Percentiles rank a stretch among this genome's conserved stretches.
Evolutionary conservation across 92 coral and sea anemone species (phyloP).

Genomic region (Micromussa lordhowensis): DNA sequence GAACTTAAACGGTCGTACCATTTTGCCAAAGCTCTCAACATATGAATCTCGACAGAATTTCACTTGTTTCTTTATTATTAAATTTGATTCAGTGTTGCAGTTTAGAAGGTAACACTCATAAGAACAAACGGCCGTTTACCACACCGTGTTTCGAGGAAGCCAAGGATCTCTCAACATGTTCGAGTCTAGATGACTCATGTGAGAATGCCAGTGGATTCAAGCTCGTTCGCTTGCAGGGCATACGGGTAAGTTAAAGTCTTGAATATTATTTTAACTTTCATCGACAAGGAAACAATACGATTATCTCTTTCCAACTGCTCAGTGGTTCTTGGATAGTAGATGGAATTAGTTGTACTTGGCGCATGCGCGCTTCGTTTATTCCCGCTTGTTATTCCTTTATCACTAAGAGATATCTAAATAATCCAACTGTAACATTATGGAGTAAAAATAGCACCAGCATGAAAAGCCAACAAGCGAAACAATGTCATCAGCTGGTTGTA

Average conservation of each 20-base stretch:
- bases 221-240: conserved; percentile 28
- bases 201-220: neutral
- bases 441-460: neutral
- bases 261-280: neutral
- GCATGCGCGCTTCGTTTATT: no score
- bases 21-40: no score
- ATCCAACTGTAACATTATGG: neutral
- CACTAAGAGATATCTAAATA: neutral
- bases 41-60: conserved; percentile 2
- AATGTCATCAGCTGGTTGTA: neutral
- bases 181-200: neutral
- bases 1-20: neutral
- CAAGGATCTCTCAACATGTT: neutral
- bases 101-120: neutral
- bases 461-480: neutral
- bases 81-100: neutral
- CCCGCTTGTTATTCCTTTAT: neutral
- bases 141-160: conserved; percentile 39
- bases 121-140: neutral
- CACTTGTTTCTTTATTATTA: neutral
- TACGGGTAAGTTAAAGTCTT: conserved; percentile 6
- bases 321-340: no score
- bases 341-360: no score
- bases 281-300: neutral
- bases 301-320: neutral